Base-by-base conservation (phyloP, 1,140 invertebrate species). In the Formica exsecta region DNA sequence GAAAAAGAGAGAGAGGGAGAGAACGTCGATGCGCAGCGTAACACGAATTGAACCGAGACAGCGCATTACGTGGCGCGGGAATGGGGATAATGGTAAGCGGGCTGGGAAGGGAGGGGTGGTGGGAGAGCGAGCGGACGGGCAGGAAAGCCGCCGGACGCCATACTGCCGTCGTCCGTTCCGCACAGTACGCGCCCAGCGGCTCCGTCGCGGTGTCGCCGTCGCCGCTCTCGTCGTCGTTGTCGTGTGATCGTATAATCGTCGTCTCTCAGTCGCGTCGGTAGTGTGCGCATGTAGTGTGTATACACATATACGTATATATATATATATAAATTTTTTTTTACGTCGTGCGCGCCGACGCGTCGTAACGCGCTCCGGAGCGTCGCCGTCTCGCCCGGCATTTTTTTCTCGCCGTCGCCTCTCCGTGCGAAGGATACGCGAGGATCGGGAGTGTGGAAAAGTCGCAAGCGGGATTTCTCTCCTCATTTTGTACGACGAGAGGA, bases 171-270 rank as follows among this genome's bases (percentile, higher is more conserved):
- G 85, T 89, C 62, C 65, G 80, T 91, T 91, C 86, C 79, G 88
- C 87, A 91, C 91, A 92, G 91, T 92, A 91, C 90, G 91, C 91
- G 91, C 73, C 88, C 90, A 92, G 91, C 91, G 91, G 75, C 86
- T 81, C 61, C 59, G 76, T 90, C 88, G 86, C 70, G 90, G 86
- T 85, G 86, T 75, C 61, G 44, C 4, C 25, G 66, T 25, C 73
- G 66, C 65, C 48, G 84, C 22, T 62, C 76, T 75, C 85, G 65
- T 22, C 22, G 22, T 22, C 22, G 22, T 22, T 0, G 22, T 22
- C 22, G 22, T 22, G 22, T 22, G 22, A 22, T 22, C 22, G 22
- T 22, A 22, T 22, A 0, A 22, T 71, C 61, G 79, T 89, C 32
- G 71, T 75, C 59, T 80, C 36, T 68, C 61, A 13, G 11, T 48